phyloP scores from a whole-genome alignment of 2,113 vertebrate species.

The Peromyscus californicus region DNA sequence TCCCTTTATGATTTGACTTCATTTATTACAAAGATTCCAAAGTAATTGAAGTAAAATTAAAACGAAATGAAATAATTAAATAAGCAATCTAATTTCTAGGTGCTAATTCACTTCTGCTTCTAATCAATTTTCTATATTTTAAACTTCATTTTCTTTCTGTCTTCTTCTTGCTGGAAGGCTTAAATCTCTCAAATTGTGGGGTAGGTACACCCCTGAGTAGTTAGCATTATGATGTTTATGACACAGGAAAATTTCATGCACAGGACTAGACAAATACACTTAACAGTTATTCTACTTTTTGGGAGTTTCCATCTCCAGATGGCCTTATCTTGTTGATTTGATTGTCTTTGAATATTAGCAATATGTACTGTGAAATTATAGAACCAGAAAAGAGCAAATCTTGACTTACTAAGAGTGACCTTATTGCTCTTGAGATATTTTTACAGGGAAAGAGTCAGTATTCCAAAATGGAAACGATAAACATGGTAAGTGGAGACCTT shows the following conservation, averaged over 20 bases:
- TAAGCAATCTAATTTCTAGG: slow-evolving; percentile 82
- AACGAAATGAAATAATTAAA: slow-evolving; percentile 85
- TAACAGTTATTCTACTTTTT: slow-evolving; percentile 67
- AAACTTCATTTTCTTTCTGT: slow-evolving; percentile 80
- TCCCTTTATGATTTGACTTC: slow-evolving; percentile 72
- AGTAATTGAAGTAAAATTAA: slow-evolving; percentile 81
- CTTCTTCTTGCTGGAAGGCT: slow-evolving; percentile 75
- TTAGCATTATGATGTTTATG: slow-evolving; percentile 62
- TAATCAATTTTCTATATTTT: slow-evolving; percentile 83
- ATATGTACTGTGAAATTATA: slow-evolving; percentile 22
- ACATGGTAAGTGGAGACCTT: slow-evolving; percentile 42
- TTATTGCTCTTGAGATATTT: slow-evolving; percentile 62
- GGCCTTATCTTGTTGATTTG: slow-evolving; percentile 66
- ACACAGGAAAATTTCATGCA: slow-evolving; percentile 65
- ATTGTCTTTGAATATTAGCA: slow-evolving; percentile 64
- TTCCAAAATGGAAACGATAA: slow-evolving; percentile 18
- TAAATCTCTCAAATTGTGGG: slow-evolving; percentile 75
- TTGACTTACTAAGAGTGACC: slow-evolving; percentile 45
- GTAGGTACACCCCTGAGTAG: slow-evolving; percentile 56
- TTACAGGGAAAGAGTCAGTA: slow-evolving; percentile 33
- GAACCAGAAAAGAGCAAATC: slow-evolving; percentile 52
- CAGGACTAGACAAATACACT: slow-evolving; percentile 64
- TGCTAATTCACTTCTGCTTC: slow-evolving; percentile 82
- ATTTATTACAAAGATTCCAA: slow-evolving; percentile 74
- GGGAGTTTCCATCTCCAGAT: slow-evolving; percentile 68